Evolutionary conservation across 2,888 invertebrate species (phyloP), one percentile per base, ranked within the genome.

Genomic region (Kryphioiulus occultus): DNA sequence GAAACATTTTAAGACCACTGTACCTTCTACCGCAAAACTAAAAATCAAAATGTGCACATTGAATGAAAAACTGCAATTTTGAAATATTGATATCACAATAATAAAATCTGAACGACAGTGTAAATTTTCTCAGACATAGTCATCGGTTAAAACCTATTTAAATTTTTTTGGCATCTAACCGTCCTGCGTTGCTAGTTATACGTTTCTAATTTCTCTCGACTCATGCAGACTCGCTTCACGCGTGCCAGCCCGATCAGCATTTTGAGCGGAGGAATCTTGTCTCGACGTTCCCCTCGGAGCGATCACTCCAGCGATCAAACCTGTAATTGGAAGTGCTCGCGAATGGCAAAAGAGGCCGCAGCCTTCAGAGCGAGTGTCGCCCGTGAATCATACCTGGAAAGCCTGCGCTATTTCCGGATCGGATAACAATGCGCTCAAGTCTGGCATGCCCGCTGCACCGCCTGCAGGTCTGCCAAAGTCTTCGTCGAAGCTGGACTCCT

Each of bases 351-450:
- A 9, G 68, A 68, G 2, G 26, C 47, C 15, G 17, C 68, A 22
- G 26, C 22, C 26, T 22, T 68, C n/a, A 19, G 53, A 19, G 12
- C 47, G 47, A 19, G 47, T 47, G 47, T 15, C 32, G 10, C 35
- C 17, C 22, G 19, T 83, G 22, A 84, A 22, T 84, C 84, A 10
- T 68, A 92, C 92, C 90, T 91, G 91, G 89, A 92, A 92, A 85
- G 92, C 92, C 85, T 89, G 92, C 90, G 95, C 92, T 88, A 97
- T 93, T 90, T 97, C 97, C 0, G 96, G 96, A 92, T 98, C 97
- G 89, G 94, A 94, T 86, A 96, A 90, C 92, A 94, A 90, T 91
- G 94, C 92, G 92, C 92, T 91, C 93, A 94, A 92, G 93, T 94
- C 92, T 91, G 89, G 92, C 90, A 89, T 90, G 88, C 88, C 91